Base-by-base conservation (phyloP, 2,888 invertebrate species). In the Deladenus siricidicola region DNA sequence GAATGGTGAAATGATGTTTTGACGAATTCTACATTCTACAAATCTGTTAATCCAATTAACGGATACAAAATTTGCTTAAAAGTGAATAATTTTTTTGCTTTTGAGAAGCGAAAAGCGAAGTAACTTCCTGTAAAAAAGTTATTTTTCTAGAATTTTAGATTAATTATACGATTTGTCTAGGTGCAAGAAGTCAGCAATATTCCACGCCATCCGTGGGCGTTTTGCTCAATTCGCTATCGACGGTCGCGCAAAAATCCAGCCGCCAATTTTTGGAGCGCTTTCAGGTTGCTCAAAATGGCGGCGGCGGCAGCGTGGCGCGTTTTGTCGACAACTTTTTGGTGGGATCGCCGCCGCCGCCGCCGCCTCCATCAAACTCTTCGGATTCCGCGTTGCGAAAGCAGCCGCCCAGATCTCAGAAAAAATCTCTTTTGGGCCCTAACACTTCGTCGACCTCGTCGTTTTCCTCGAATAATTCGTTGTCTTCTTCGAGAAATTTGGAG, bases 291-390 rank as follows among this genome's bases (percentile, higher is more conserved):
- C 53, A 29, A 6, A 39, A n/a, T 10, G 53, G 34, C 34, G 39
- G 34, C 19, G 30, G 30, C 17, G 53, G 53, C 30, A 34, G 34
- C 23, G 53, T 30, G n/a, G 39, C 39, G 53, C 53, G 39, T 3
- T 17, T 53, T 19, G 42, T 53, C n/a, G 53, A 53, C 53, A 53
- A 53, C 42, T 53, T 53, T 39, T 39, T 53, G 8, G 19, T 53
- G 17, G 53, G 53, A 29, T 30, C 53, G 29, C 30, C 23, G 30
- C 21, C 19, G 53, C 19, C n/a, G 39, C 39, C 39, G 39, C 39
- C 8, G 39, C 39, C 8, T n/a, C n/a, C 39, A 14, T 34, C 39
- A 14, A 34, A 10, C 47, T 6, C 10, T 26, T 47, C n/a, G 42
- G 42, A 42, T 42, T 42, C 42, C 14, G 42, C 42, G n/a, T 50